phyloP scores from a whole-genome alignment of 2,113 vertebrate species.

The Aplodontia rufa region DNA sequence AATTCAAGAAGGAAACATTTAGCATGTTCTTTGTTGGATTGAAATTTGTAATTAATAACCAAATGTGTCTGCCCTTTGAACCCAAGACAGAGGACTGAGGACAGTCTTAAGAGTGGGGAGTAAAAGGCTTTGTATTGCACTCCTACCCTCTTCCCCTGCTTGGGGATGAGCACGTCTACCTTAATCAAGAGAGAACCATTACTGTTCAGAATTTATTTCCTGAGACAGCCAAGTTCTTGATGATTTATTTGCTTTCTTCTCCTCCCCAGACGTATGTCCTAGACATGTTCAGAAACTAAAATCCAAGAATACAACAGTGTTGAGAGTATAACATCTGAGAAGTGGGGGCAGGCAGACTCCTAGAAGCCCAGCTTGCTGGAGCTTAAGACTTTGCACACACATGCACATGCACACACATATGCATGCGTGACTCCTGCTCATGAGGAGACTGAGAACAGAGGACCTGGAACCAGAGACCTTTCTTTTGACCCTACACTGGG shows the following conservation, averaged over 20 bases:
- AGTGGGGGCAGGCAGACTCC: not conserved
- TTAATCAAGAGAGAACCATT: not conserved
- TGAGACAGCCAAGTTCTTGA: not conserved
- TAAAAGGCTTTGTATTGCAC: not conserved
- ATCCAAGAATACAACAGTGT: not conserved
- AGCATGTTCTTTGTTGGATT: not conserved
- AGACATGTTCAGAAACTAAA: not conserved
- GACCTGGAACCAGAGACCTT: not conserved
- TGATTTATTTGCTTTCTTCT: not conserved
- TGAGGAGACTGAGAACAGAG: not conserved
- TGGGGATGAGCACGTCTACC: not conserved
- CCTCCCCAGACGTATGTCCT: not conserved
- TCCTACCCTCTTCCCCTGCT: not conserved
- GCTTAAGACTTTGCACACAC: not conserved
- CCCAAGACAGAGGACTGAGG: not conserved
- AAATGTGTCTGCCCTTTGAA: not conserved
- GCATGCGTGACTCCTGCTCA: not conserved
- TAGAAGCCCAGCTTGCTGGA: not conserved
- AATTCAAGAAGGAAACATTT: constrained; percentile 22
- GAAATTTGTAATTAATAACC: not conserved
- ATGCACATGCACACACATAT: not conserved
- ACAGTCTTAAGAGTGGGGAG: too few relatives aligned
- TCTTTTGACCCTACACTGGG: not conserved
- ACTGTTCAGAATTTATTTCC: not conserved
- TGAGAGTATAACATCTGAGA: not conserved